phyloP scores from a whole-genome alignment of 2,113 vertebrate species.

The Pithys albifrons region DNA sequence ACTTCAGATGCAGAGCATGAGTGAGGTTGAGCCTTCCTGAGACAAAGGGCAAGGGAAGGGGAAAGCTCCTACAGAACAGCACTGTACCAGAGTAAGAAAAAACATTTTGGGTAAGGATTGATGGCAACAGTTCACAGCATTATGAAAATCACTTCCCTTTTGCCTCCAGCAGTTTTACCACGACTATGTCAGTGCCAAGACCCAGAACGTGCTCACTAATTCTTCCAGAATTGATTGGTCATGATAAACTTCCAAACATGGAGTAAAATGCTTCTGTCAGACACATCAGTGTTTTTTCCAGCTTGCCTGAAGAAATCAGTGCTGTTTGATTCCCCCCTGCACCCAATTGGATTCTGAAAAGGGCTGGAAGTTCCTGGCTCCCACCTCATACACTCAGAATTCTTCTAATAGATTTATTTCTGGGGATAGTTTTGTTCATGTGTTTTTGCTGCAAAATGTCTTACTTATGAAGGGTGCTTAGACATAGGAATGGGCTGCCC shows the following conservation, averaged over 20 bases:
- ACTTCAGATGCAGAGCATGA: neutral
- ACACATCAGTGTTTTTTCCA: conserved; percentile 33
- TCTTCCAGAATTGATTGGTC: conserved; percentile 60
- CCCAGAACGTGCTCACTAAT: conserved; percentile 46
- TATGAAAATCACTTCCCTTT: conserved; percentile 63
- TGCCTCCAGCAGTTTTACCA: conserved; percentile 60
- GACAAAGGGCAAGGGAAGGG: neutral
- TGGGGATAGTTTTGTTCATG: neutral
- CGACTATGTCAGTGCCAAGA: conserved; percentile 50
- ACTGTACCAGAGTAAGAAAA: neutral
- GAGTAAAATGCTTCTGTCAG: conserved; percentile 22
- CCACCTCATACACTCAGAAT: neutral
- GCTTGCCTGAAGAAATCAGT: conserved; percentile 36
- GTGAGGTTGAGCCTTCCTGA: neutral
- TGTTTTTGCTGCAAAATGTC: neutral
- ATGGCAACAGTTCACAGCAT: conserved; percentile 62
- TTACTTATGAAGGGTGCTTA: neutral
- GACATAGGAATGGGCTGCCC: neutral
- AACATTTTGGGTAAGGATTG: conserved; percentile 45
- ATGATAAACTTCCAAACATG: conserved; percentile 57
- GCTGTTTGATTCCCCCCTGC: neutral
- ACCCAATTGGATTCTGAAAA: neutral
- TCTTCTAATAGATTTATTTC: neutral
- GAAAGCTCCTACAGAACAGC: neutral
- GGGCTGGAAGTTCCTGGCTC: neutral